Conservation (phyloP, 2,113 vertebrate species). For the human region GRCh38 chr2:159856501-159857000, state of each 20-base stretch:
- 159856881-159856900: background rate
- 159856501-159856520: background rate
- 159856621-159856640: background rate
- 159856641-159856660: background rate
- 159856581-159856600: background rate
- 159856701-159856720: background rate
- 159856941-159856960: background rate
- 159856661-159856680: background rate
- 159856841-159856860: background rate
- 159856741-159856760: background rate
- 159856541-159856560: background rate
- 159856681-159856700: background rate
- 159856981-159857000: background rate
- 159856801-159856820: background rate
- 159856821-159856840: background rate
- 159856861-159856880: background rate
- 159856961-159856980: background rate
- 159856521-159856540: background rate
- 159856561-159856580: background rate
- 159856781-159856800: background rate
- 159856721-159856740: background rate
- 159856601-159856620: background rate
- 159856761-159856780: background rate
- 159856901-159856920: background rate
- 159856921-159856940: background rate